A percentile compares a stretch with the other conserved stretches of the same genome.
phyloP scores from a whole-genome alignment of 2,797 vertebrate species.

The Poecile montanus region DNA sequence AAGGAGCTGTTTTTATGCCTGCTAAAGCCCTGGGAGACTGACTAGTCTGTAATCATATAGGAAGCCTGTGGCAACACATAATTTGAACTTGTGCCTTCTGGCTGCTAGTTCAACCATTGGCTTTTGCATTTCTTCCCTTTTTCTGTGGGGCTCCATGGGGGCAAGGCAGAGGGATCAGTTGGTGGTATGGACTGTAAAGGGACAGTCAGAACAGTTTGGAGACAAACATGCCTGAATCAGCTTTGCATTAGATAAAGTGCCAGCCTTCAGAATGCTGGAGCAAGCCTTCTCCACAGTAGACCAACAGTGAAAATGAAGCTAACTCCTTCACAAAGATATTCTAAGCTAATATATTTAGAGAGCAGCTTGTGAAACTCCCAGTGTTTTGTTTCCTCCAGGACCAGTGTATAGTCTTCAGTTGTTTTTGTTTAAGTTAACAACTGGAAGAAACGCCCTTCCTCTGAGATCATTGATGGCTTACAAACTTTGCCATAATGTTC shows the following conservation, averaged over 20 bases:
- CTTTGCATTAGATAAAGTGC: not conserved
- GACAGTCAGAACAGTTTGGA: not conserved
- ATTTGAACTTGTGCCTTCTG: not conserved
- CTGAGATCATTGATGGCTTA: slow-evolving; percentile 61
- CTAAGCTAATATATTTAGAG: not conserved
- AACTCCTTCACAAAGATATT: not conserved
- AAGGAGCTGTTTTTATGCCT: slow-evolving; percentile 16
- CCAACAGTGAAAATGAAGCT: not conserved
- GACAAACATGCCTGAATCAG: not conserved
- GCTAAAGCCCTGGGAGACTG: not conserved
- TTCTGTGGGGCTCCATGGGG: not conserved
- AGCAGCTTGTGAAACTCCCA: not conserved
- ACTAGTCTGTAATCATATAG: slow-evolving; percentile 29
- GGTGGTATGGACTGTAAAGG: not conserved
- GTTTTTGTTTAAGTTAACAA: slow-evolving; percentile 56
- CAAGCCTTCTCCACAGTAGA: not conserved
- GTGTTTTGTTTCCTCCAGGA: not conserved
- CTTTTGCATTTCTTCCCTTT: not conserved
- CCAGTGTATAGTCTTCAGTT: slow-evolving; percentile 16
- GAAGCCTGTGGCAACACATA: slow-evolving; percentile 22
- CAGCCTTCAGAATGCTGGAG: not conserved
- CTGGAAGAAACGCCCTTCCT: slow-evolving; percentile 63
- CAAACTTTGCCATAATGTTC: slow-evolving; percentile 46
- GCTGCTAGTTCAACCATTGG: not conserved
- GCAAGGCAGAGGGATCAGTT: not conserved